A percentile compares a stretch with the other conserved stretches of the same genome.
Conservation (phyloP, 2,888 invertebrate species). For the Leptogaster cylindrica region DNA sequence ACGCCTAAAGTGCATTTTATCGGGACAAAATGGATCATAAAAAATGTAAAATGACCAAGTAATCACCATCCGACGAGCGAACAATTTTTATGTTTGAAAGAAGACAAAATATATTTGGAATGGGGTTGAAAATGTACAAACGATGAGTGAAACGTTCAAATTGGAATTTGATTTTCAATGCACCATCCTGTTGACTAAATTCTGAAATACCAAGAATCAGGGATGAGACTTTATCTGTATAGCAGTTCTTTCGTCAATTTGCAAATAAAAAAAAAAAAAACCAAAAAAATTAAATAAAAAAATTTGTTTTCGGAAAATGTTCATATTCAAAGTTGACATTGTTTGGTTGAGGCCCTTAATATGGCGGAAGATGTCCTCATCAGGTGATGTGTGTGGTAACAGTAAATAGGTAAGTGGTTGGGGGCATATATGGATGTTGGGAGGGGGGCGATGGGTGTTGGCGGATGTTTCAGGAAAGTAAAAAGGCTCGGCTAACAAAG, state of each 20-base stretch:
- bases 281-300: too few relatives aligned
- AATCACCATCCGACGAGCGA: neutral
- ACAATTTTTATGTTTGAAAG: conserved; percentile 7
- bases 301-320: conserved; percentile 6
- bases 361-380: conserved; percentile 1
- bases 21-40: conserved; percentile 14
- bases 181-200: conserved; percentile 20
- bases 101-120: conserved; percentile 15
- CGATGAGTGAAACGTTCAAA: neutral
- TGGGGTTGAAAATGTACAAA: neutral
- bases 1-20: conserved; percentile 32
- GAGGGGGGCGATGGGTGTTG: neutral
- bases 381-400: too few relatives aligned
- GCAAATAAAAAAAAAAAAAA: too few relatives aligned
- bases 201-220: conserved; percentile 11
- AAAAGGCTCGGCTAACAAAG: neutral
- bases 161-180: conserved; percentile 13
- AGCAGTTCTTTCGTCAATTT: neutral
- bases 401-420: too few relatives aligned
- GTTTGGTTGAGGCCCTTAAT: neutral
- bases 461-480: neutral
- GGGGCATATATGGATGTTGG: neutral
- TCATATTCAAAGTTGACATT: conserved; percentile 17
- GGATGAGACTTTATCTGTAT: conserved; percentile 4
- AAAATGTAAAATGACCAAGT: conserved; percentile 24